Conservation (phyloP, 92 coral and sea anemone species). For the Zoanthus solanderi region DNA sequence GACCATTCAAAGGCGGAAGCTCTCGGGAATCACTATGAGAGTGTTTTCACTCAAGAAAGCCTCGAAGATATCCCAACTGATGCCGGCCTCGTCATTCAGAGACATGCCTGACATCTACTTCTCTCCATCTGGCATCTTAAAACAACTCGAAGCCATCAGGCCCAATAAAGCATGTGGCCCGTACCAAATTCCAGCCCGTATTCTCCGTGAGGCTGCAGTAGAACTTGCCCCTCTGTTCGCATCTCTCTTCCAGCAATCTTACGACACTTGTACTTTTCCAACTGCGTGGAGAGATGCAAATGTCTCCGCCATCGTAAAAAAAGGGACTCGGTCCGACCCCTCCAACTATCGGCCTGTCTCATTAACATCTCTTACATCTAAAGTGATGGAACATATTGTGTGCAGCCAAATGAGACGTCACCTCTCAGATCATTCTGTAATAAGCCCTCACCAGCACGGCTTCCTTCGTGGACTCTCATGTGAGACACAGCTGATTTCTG, state of each 20-base stretch:
- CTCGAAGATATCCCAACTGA: constrained; percentile 17
- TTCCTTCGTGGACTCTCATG: constrained; percentile 39
- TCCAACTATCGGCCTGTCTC: constrained; percentile 42
- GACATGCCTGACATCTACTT: neutral
- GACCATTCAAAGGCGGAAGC: neutral
- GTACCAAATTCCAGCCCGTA: constrained; percentile 33
- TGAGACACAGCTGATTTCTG: constrained; percentile 49
- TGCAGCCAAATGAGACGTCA: constrained; percentile 33
- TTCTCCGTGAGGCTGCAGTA: constrained; percentile 21
- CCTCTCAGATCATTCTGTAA: constrained; percentile 22
- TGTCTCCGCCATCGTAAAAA: constrained; percentile 5
- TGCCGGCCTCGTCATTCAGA: constrained; percentile 8
- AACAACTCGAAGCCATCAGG: neutral
- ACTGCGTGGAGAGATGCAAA: constrained; percentile 47
- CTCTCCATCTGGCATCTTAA: constrained; percentile 19
- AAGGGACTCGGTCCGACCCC: constrained; percentile 37
- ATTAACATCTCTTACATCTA: constrained; percentile 29
- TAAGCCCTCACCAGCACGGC: constrained; percentile 32
- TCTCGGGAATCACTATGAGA: constrained; percentile 23
- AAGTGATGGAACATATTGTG: neutral
- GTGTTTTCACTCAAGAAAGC: constrained; percentile 41
- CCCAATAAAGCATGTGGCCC: constrained; percentile 37
- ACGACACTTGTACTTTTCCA: constrained; percentile 29
- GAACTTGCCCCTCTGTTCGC: constrained; percentile 42
- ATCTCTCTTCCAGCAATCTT: constrained; percentile 41